A percentile compares a stretch with the other conserved stretches of the same genome.
phyloP scores from a whole-genome alignment of 2,113 vertebrate species.

The Isurus oxyrinchus region DNA sequence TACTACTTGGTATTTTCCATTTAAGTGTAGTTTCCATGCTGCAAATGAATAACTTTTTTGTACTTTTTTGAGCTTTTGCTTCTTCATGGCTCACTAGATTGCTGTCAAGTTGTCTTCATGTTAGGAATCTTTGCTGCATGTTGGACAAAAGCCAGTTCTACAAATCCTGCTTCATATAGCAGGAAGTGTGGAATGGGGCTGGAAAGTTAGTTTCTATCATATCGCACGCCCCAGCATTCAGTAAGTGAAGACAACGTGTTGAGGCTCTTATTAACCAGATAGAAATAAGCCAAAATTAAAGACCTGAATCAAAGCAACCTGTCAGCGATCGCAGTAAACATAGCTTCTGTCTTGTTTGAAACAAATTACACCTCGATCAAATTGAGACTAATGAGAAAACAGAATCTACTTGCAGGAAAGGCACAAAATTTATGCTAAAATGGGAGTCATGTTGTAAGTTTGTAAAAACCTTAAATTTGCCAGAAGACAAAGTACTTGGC shows the following conservation, averaged over 20 bases:
- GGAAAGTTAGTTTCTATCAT: neutral
- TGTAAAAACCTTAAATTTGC: neutral
- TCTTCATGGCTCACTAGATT: neutral
- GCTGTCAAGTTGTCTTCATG: neutral
- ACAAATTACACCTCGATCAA: neutral
- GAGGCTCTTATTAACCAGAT: neutral
- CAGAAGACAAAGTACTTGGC: neutral
- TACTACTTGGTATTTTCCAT: neutral
- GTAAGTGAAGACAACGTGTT: neutral
- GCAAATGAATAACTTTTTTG: neutral
- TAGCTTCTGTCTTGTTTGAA: neutral
- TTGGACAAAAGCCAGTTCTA: neutral
- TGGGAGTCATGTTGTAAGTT: neutral
- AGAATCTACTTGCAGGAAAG: neutral
- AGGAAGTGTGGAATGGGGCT: neutral
- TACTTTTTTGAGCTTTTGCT: neutral
- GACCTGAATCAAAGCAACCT: neutral
- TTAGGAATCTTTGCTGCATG: neutral
- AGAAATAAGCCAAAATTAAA: neutral
- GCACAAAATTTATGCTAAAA: neutral
- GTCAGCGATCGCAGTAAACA: neutral
- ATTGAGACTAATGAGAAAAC: neutral
- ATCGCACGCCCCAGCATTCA: neutral
- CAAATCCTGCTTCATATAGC: neutral
- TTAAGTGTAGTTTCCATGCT: neutral